A percentile compares a stretch with the other conserved stretches of the same genome.
Conservation (phyloP, 2,888 invertebrate genomes). For the Meiosimyza platycephala region DNA sequence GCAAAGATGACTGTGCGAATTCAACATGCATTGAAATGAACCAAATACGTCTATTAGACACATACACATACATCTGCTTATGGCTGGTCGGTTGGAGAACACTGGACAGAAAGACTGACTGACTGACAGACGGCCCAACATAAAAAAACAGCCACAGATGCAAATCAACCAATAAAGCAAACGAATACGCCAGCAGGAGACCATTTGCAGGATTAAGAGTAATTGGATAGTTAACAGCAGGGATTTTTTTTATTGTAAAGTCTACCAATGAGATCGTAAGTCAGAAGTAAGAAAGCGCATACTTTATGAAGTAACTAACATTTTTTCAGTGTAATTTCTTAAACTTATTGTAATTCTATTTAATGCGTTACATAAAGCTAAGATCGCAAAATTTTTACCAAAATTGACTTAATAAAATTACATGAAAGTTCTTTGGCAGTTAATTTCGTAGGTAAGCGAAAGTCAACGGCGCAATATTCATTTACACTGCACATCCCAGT, state of each 20-base stretch:
- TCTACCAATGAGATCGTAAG: slow-evolving; percentile 19
- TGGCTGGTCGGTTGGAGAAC: background rate
- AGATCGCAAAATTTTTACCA: too few relatives aligned
- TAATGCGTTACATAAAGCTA: too few relatives aligned
- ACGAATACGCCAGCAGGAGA: slow-evolving; percentile 8
- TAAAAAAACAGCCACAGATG: slow-evolving; percentile 1
- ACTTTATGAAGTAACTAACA: too few relatives aligned
- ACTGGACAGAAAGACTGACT: background rate
- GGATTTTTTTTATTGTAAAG: background rate
- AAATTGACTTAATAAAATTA: too few relatives aligned
- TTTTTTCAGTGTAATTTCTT: too few relatives aligned
- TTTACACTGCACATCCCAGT: too few relatives aligned
- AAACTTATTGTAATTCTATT: too few relatives aligned
- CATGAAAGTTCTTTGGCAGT: too few relatives aligned
- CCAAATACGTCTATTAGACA: background rate
- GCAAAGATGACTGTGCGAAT: background rate
- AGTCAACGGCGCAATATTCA: too few relatives aligned
- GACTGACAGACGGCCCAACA: background rate
- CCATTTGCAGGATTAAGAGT: slow-evolving; percentile 8
- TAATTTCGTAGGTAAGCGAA: too few relatives aligned
- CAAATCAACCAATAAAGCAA: slow-evolving; percentile 5
- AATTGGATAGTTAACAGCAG: slow-evolving; percentile 20
- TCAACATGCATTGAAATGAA: slow-evolving; percentile 6
- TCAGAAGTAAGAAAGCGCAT: background rate
- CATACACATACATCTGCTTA: background rate